A percentile compares a stretch with the other conserved stretches of the same genome.
These are phyloP conservation scores for Drosophila rellima DNA, from an alignment of 2,888 invertebrate species.

Conservation along the genomic window DNA sequence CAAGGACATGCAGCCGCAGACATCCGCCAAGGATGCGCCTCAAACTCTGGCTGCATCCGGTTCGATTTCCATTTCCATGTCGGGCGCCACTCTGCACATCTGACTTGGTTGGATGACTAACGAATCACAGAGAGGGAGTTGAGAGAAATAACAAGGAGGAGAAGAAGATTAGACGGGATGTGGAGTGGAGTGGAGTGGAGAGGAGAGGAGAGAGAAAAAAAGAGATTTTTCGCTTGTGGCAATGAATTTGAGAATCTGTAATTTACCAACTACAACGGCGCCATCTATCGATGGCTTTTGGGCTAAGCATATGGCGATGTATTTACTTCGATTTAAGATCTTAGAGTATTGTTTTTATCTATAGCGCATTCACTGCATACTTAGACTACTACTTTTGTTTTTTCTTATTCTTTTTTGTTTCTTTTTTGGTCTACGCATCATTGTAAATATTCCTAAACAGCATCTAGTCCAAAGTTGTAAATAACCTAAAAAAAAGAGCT, in stretches of 20 bases:
- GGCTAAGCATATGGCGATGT: constrained; percentile 61
- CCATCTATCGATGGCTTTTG: constrained; percentile 37
- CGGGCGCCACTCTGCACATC: constrained; percentile 76
- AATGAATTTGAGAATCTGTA: constrained; percentile 47
- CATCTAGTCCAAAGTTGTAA: constrained; percentile 79
- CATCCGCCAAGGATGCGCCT: constrained; percentile 59
- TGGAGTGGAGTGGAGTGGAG: too few relatives aligned
- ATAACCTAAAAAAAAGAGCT: constrained; percentile 40
- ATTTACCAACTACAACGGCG: constrained; percentile 35
- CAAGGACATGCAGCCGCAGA: constrained; percentile 75
- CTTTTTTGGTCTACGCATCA: constrained; percentile 40
- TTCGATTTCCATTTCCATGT: constrained; percentile 35
- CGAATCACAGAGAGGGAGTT: background rate
- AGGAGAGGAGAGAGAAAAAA: constrained; percentile 62
- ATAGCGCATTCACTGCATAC: constrained; percentile 37
- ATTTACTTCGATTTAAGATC: constrained; percentile 66
- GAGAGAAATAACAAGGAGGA: constrained; percentile 43
- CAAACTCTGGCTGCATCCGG: constrained; percentile 13
- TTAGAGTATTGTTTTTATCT: constrained; percentile 62
- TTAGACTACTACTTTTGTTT: constrained; percentile 2
- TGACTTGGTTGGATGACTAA: constrained; percentile 39
- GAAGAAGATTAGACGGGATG: constrained; percentile 12
- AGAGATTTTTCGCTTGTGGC: constrained; percentile 73
- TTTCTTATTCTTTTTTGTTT: constrained; percentile 3
- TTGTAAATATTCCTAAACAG: constrained; percentile 67